Base-by-base conservation (phyloP, 2,797 vertebrate species). In the Bucorvus abyssinicus region DNA sequence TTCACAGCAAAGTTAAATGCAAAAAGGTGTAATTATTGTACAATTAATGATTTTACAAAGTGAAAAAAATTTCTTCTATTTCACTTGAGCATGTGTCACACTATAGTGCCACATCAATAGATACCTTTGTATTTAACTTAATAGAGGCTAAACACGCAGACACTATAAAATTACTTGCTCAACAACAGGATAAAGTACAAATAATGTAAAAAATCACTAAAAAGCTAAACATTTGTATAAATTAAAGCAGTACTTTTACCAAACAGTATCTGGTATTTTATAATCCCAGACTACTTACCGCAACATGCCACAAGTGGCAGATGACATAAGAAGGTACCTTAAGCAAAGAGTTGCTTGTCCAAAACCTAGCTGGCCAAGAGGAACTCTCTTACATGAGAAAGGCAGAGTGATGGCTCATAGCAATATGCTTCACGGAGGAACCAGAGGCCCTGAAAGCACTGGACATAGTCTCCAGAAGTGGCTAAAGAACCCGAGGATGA, bases 301-400 rank as follows among this genome's bases (percentile, higher is more conserved):
- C 94, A 93, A 61, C 80, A 90, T 49, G 68, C 96, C 96, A 97
- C 96, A 92, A 97, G 96, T 90, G 96, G 92, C 92, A 97, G 97
- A 96, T 96, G 96, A 95, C 53, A 87, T 84, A 96, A 96, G 96
- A 95, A 96, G 97, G 96, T 97, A 98, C 98, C 98, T 99, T 98
- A 99, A 98, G 98, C 98, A 99, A 98, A 99, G 98, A 99, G 98
- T 97, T 98, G 99, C 98, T 98, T 98, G 98, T 99, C 99, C 99
- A 99, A 98, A 98, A 99, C 98, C 98, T 99, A 99, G 98, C 98
- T 98, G 98, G 98, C 98, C 99, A 99, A 99, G 99, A 98, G 98
- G 98, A 98, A 98, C 97, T 97, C 96, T 96, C 97, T 98, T 94
- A 97, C 97, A 98, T 97, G 97, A 97, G 96, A 97, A 96, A 97